A percentile compares a stretch with the other conserved stretches of the same genome.
These are phyloP conservation scores for Hirundo rustica DNA, from an alignment of 2,797 vertebrate genomes.

Conservation along the genomic window DNA sequence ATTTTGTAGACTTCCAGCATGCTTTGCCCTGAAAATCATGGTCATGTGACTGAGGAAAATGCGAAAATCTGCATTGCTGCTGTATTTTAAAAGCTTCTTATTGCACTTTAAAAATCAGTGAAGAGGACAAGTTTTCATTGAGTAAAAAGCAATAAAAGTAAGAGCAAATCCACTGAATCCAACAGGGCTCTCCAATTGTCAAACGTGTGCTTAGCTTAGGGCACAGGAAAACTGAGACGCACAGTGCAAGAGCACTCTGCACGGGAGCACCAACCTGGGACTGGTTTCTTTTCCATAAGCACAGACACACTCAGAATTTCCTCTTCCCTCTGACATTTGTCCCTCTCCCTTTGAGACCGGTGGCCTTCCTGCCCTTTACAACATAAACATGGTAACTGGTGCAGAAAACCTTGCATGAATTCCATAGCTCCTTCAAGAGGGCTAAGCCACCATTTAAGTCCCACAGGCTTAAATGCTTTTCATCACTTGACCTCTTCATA, in stretches of 20 bases:
- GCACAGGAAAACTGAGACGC: not conserved
- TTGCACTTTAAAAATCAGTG: not conserved
- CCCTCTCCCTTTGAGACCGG: not conserved
- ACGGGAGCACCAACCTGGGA: not conserved
- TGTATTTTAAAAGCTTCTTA: not conserved
- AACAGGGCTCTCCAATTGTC: not conserved
- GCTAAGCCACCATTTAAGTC: constrained; percentile 8
- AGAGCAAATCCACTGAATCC: not conserved
- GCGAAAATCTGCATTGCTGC: not conserved
- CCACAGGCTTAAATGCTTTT: constrained; percentile 15
- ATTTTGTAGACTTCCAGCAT: not conserved
- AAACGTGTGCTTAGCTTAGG: not conserved
- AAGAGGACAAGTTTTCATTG: not conserved
- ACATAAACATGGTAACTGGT: not conserved
- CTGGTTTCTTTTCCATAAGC: not conserved
- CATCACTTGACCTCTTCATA: constrained; percentile 34
- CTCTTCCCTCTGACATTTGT: constrained; percentile 4
- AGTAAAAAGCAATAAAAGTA: not conserved
- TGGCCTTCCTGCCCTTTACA: not conserved
- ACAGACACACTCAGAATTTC: not conserved
- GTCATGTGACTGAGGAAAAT: not conserved
- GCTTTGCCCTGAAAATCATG: not conserved
- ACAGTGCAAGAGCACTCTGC: not conserved
- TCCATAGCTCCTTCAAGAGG: not conserved
- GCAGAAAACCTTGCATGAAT: constrained; percentile 9